Percentiles rank a stretch among this genome's conserved stretches.
Conservation (phyloP, 2,888 invertebrate genomes). For the Noctua janthina region DNA sequence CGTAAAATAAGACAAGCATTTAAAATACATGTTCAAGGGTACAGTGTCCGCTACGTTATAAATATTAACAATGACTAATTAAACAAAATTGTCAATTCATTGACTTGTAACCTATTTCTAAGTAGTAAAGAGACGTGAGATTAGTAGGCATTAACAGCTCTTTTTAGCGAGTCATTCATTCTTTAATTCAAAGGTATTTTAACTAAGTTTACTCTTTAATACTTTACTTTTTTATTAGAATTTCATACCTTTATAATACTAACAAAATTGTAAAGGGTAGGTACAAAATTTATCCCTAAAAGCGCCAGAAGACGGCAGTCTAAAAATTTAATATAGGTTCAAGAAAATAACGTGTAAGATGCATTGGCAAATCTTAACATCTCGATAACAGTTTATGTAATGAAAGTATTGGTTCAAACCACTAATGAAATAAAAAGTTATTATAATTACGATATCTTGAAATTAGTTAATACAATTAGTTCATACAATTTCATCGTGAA, state of each 20-base stretch:
- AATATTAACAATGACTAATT: conserved; percentile 57
- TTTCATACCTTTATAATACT: neutral
- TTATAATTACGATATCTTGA: conserved; percentile 24
- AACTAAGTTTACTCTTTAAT: neutral
- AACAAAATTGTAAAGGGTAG: neutral
- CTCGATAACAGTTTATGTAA: conserved; percentile 2
- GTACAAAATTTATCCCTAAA: neutral
- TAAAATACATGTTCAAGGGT: conserved; percentile 31
- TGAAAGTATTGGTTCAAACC: conserved; percentile 15
- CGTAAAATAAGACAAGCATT: conserved; percentile 26
- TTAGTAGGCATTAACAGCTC: neutral
- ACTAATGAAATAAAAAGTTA: conserved; percentile 19
- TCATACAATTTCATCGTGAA: conserved; percentile 17
- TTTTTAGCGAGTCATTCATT: conserved; percentile 7
- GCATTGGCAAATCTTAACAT: conserved; percentile 11
- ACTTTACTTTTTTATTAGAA: neutral
- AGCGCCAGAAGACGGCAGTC: neutral
- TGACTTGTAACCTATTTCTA: conserved; percentile 37
- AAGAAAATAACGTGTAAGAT: neutral
- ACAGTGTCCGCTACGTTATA: conserved; percentile 45
- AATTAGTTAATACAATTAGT: conserved; percentile 14
- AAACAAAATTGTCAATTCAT: conserved; percentile 50
- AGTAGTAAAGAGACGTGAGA: conserved; percentile 9
- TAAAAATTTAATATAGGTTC: neutral
- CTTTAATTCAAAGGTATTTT: neutral